A percentile compares a stretch with the other conserved stretches of the same genome.
Evolutionary conservation across 1,140 invertebrate species (phyloP).

Genomic region (Bradynema listronoti): DNA sequence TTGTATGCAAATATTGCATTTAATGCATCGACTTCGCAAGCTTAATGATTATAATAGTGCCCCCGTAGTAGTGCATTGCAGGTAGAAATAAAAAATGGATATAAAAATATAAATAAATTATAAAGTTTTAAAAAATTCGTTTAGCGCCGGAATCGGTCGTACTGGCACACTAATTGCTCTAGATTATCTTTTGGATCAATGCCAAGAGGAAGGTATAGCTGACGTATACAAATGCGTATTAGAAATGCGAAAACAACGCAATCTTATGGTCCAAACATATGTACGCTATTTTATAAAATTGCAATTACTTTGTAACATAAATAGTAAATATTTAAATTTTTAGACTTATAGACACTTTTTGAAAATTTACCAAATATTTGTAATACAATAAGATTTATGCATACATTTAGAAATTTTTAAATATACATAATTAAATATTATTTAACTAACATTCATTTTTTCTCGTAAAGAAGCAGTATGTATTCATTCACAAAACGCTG

Average conservation of each 20-base stretch:
- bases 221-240: constrained; percentile 83
- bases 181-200: constrained; percentile 3
- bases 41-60: constrained; percentile 48
- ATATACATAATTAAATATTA: not conserved
- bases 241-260: constrained; percentile 77
- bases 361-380: too few species aligned
- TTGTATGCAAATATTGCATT: constrained; percentile 46
- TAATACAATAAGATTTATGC: too few species aligned
- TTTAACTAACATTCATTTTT: constrained; percentile 14
- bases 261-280: constrained; percentile 83
- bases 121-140: constrained; percentile 4
- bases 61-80: constrained; percentile 54
- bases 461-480: constrained; percentile 78
- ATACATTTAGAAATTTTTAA: constrained; percentile 13
- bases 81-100: constrained; percentile 19
- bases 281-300: constrained; percentile 60
- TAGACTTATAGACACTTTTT: too few species aligned
- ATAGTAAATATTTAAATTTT: constrained; percentile 6
- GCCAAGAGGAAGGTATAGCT: constrained; percentile 62
- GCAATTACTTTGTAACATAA: constrained; percentile 18
- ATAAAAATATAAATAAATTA: constrained; percentile 4
- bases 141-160: constrained; percentile 74
- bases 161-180: constrained; percentile 76
- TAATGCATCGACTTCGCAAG: constrained; percentile 46
- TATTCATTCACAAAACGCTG: constrained; percentile 87